Conservation (phyloP, 2,888 invertebrate genomes). For the Dichetophora obliterata region DNA sequence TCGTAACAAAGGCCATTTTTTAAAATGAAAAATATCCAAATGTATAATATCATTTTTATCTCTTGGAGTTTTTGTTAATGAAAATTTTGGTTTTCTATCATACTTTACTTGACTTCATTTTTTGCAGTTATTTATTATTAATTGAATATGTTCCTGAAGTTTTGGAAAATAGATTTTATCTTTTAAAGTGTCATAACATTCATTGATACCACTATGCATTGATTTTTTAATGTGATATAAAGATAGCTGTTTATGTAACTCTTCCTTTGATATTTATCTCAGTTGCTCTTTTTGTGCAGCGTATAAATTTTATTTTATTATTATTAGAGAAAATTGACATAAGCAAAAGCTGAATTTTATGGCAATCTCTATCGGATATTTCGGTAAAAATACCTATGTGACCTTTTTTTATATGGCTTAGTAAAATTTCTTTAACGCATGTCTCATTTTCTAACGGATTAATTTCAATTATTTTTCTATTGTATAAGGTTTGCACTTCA, state of each 20-base stretch:
- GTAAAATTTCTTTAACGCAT: too few relatives aligned
- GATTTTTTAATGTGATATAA: slow-evolving; percentile 1
- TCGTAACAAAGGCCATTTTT: too few relatives aligned
- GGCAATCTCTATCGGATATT: slow-evolving; percentile 40
- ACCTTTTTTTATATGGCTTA: too few relatives aligned
- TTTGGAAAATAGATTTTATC: slow-evolving; percentile 20
- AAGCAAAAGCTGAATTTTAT: slow-evolving; percentile 36
- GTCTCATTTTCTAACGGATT: too few relatives aligned
- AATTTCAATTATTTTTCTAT: too few relatives aligned
- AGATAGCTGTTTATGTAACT: slow-evolving; percentile 42
- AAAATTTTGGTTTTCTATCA: slow-evolving; percentile 42
- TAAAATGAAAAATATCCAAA: slow-evolving; percentile 14
- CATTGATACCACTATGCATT: slow-evolving; percentile 44
- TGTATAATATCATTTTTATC: slow-evolving; percentile 34
- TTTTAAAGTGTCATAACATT: slow-evolving; percentile 23
- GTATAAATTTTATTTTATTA: neutral
- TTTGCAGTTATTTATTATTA: slow-evolving; percentile 43
- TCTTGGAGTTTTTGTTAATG: slow-evolving; percentile 41
- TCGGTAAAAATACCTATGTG: slow-evolving; percentile 43
- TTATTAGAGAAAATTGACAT: slow-evolving; percentile 32
- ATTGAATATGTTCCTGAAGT: slow-evolving; percentile 44
- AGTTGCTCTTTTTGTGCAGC: neutral
- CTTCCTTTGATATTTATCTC: neutral
- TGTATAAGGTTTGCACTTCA: too few relatives aligned
- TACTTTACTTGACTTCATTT: slow-evolving; percentile 38